These are phyloP conservation scores for Pseudomugil tenellus DNA, from an alignment of 2,797 vertebrate genomes.

Conservation along the genomic window DNA sequence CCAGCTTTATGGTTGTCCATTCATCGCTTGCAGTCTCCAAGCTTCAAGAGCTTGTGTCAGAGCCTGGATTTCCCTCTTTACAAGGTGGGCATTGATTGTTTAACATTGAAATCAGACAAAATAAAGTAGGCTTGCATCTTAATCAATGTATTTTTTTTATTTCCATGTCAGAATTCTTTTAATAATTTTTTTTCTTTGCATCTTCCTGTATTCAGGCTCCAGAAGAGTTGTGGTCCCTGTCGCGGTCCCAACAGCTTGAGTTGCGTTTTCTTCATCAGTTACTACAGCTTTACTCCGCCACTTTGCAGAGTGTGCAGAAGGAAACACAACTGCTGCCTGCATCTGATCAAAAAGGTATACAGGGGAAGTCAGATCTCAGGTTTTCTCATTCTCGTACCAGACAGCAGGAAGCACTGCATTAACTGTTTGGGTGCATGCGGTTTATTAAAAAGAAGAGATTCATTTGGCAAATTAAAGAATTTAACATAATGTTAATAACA, in stretches of 20 bases:
- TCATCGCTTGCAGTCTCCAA: conserved; percentile 71
- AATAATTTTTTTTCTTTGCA: not conserved
- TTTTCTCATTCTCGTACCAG: conserved; percentile 9
- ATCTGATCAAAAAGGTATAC: conserved; percentile 79
- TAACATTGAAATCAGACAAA: not conserved
- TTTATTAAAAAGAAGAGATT: not conserved
- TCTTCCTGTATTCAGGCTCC: conserved; percentile 74
- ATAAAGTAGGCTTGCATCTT: not conserved
- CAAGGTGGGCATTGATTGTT: conserved; percentile 71
- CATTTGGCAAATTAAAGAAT: not conserved
- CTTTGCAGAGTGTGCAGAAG: conserved; percentile 65
- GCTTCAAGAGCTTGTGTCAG: conserved; percentile 73
- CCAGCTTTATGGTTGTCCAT: conserved; percentile 82
- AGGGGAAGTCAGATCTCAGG: not conserved
- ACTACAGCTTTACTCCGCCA: conserved; percentile 68
- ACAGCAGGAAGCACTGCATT: conserved; percentile 1
- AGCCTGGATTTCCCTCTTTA: conserved; percentile 79
- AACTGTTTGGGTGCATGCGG: not conserved
- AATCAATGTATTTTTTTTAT: not conserved
- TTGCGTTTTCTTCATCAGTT: conserved; percentile 73
- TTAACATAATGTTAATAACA: not conserved
- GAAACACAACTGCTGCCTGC: conserved; percentile 64
- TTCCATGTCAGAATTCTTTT: not conserved
- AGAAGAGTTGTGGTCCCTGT: conserved; percentile 76
- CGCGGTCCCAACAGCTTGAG: conserved; percentile 71